Evolutionary conservation across 2,113 vertebrate genomes (phyloP).

Genomic region (Kryptolebias marmoratus): DNA sequence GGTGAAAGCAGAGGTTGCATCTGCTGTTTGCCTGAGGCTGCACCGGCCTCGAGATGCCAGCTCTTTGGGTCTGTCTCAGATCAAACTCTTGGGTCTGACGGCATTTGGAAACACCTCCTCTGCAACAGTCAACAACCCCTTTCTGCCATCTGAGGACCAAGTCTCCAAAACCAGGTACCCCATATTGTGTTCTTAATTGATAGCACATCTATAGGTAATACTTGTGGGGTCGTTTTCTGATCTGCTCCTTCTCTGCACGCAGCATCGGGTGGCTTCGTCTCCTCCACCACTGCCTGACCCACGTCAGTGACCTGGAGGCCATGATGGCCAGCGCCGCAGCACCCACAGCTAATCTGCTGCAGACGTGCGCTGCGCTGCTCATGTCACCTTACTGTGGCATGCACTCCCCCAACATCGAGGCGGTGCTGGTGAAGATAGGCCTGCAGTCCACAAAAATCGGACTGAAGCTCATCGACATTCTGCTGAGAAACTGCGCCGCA

Average conservation of each 20-base stretch:
- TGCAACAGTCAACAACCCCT: constrained; percentile 97
- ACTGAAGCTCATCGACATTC: constrained; percentile 96
- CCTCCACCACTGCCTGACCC: constrained; percentile 97
- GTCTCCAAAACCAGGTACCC: constrained; percentile 97
- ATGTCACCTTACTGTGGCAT: constrained; percentile 99
- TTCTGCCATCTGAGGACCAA: constrained; percentile 98
- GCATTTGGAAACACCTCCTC: constrained; percentile 98
- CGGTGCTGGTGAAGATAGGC: constrained; percentile 96
- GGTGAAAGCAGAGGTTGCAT: constrained; percentile 97
- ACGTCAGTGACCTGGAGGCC: constrained; percentile 95
- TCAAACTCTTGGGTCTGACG: constrained; percentile 95
- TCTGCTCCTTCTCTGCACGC: constrained; percentile 9
- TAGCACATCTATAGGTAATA: too few species aligned
- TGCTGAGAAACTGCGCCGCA: constrained; percentile 95
- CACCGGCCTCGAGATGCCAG: constrained; percentile 97
- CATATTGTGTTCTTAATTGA: neutral
- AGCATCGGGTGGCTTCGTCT: constrained; percentile 98
- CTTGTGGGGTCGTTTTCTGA: neutral
- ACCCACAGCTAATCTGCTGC: constrained; percentile 95
- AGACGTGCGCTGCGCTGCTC: constrained; percentile 95
- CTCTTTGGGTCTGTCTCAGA: constrained; percentile 95
- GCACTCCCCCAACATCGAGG: constrained; percentile 99
- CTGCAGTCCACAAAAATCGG: constrained; percentile 96
- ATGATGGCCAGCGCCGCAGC: constrained; percentile 98
- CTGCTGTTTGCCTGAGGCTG: constrained; percentile 93